Evolutionary conservation across 2,113 vertebrate genomes (phyloP).

Genomic region (Galemys pyrenaicus): DNA sequence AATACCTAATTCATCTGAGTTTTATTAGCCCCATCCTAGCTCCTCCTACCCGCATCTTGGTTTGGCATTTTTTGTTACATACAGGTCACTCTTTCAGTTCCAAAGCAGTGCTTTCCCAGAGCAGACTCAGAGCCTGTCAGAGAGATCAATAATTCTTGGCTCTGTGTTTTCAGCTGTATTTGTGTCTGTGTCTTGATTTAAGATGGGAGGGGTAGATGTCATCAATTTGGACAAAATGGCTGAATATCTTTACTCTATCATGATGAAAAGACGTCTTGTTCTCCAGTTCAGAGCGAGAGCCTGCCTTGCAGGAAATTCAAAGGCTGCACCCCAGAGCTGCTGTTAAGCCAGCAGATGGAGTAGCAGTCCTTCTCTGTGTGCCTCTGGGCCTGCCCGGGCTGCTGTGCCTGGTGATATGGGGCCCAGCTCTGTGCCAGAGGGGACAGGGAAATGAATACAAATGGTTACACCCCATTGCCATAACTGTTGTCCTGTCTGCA

Average conservation of each 20-base stretch:
- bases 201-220: slow-evolving; percentile 24
- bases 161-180: slow-evolving; percentile 26
- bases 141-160: background rate
- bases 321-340: slow-evolving; percentile 16
- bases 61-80: slow-evolving; percentile 15
- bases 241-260: slow-evolving; percentile 36
- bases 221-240: slow-evolving; percentile 64
- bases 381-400: slow-evolving; percentile 36
- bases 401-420: background rate
- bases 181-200: slow-evolving; percentile 38
- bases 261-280: slow-evolving; percentile 40
- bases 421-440: background rate
- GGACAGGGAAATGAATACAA: slow-evolving; percentile 60
- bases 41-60: background rate
- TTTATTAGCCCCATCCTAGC: slow-evolving; percentile 30
- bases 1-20: background rate
- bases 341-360: slow-evolving; percentile 78
- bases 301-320: slow-evolving; percentile 40
- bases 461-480: background rate
- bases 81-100: background rate
- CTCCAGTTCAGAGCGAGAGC: slow-evolving; percentile 51
- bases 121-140: slow-evolving; percentile 13
- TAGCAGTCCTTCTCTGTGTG: slow-evolving; percentile 56
- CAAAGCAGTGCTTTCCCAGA: background rate
- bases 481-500: slow-evolving; percentile 52